Evolutionary conservation across 1,140 invertebrate genomes (phyloP).

Genomic region (Musca domestica): DNA sequence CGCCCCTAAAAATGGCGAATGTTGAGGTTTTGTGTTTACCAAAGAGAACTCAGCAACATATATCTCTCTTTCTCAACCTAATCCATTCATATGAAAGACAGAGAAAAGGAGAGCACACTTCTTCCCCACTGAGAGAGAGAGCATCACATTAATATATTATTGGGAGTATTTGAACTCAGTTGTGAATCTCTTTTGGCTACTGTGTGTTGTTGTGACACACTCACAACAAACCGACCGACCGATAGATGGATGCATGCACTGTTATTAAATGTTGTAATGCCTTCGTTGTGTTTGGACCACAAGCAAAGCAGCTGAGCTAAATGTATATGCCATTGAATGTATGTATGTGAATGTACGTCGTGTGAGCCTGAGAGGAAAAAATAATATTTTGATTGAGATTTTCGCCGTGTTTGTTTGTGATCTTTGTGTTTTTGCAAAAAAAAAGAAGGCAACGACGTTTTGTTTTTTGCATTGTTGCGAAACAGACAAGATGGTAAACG

Average conservation of each 20-base stretch:
- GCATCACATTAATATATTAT: no score
- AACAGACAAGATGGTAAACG: not conserved
- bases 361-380: no score
- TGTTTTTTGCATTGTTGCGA: not conserved
- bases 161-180: no score
- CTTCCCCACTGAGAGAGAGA: no score
- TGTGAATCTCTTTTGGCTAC: not conserved
- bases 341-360: no score
- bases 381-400: not conserved
- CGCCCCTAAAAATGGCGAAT: slow-evolving; percentile 16
- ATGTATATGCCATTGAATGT: not conserved
- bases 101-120: not conserved
- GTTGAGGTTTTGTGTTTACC: not conserved
- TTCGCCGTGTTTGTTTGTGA: not conserved
- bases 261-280: no score
- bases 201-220: not conserved
- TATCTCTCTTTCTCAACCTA: not conserved
- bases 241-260: no score
- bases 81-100: not conserved
- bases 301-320: not conserved
- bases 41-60: no score
- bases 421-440: slow-evolving; percentile 1
- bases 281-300: not conserved
- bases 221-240: not conserved
- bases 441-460: not conserved